Base-by-base conservation (phyloP, 2,888 invertebrate species). In the Allolobophora icterica region DNA sequence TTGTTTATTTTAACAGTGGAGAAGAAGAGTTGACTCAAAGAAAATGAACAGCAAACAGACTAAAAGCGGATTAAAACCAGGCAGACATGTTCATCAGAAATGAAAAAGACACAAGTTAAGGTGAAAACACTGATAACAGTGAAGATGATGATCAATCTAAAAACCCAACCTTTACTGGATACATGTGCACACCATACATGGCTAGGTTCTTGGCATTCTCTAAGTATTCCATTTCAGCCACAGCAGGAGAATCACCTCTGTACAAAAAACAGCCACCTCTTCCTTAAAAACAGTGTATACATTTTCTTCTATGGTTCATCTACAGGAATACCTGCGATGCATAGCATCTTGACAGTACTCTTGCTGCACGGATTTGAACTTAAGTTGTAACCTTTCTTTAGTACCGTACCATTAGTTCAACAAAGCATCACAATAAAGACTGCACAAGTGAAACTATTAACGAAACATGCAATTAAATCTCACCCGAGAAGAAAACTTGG, bases 141-240 rank as follows among this genome's bases (percentile, higher is more conserved):
- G 87, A 34, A n/a, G 87, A 19, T 35, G n/a, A 33, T 13, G 34
- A 38, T 35, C 0, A 38, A 24, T 24, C 11, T 24, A 35, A 34
- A 34, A 24, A 35, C 38, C 87, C 97, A 94, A 93, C 93, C 91
- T 90, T 98, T 45, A 99, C 99, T 42, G 98, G 97, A 96, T 99
- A 99, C 92, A 99, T 96, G 95, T 99, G 99, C 19, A 99, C 98
- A 38, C 99, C 99, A 95, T 99, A 99, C 98, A 99, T 98, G 89
- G 99, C 98, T 95, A 99, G 96, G 96, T 99, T 99, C 96, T 99
- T 99, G 91, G 99, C 99, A 96, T 99, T 99, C 96, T 99, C 99
- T 94, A 99, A 96, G 96, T 99, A 99, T 95, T 98, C 97, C 92
- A 98, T 96, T 95, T 99, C 99, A 0, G 99, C 99, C 95, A 99